phyloP scores from a whole-genome alignment of 2,113 vertebrate species.

The Symphodus melops region DNA sequence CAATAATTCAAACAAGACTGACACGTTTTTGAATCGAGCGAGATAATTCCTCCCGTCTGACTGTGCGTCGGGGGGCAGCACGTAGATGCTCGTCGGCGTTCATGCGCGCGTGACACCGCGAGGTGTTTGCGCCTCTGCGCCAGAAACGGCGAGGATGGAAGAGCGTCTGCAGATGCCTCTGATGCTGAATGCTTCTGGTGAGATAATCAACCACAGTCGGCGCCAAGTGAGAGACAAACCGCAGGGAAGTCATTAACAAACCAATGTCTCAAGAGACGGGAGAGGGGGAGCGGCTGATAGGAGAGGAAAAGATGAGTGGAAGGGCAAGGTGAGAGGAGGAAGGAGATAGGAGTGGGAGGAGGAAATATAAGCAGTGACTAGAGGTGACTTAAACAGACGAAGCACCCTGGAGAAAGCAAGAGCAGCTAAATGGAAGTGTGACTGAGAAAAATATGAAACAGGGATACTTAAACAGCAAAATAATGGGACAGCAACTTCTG shows the following conservation, averaged over 20 bases:
- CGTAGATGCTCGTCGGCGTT: slow-evolving; percentile 39
- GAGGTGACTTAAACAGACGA: slow-evolving; percentile 49
- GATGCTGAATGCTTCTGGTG: slow-evolving; percentile 56
- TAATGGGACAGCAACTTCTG: slow-evolving; percentile 1
- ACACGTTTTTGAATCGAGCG: slow-evolving; percentile 6
- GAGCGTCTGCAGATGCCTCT: slow-evolving; percentile 50
- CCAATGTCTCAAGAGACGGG: slow-evolving; percentile 40
- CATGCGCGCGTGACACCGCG: slow-evolving; percentile 34
- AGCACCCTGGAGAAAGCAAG: slow-evolving; percentile 14
- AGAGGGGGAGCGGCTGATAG: slow-evolving; percentile 2
- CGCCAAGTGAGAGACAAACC: slow-evolving; percentile 58
- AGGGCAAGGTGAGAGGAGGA: slow-evolving; percentile 23
- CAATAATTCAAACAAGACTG: slow-evolving; percentile 48
- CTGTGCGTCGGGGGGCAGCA: background rate
- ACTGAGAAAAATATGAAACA: slow-evolving; percentile 21
- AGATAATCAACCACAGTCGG: slow-evolving; percentile 68
- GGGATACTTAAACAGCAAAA: slow-evolving; percentile 7
- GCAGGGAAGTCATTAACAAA: slow-evolving; percentile 67
- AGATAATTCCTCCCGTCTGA: slow-evolving; percentile 5
- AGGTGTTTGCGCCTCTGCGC: slow-evolving; percentile 37
- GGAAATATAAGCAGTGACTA: slow-evolving; percentile 34
- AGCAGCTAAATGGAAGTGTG: slow-evolving; percentile 14
- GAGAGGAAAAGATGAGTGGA: slow-evolving; percentile 5
- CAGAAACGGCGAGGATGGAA: background rate
- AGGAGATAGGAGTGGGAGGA: slow-evolving; percentile 13